Conservation (phyloP, 2,113 vertebrate genomes). For the Bufo gargarizans region DNA sequence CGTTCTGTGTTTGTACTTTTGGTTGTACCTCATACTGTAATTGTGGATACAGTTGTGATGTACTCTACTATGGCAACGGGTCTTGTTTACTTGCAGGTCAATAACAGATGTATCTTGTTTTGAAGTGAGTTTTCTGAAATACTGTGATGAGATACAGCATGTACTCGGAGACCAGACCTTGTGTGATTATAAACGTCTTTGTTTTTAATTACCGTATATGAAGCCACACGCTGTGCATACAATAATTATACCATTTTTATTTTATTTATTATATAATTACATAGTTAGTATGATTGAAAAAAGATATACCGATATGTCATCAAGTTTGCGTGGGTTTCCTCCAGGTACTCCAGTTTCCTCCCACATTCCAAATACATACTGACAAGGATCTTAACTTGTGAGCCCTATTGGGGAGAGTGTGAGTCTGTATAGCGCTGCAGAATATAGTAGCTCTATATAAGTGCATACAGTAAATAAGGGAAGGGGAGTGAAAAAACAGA, state of each 20-base stretch:
- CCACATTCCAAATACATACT: no score
- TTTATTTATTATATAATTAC: not conserved
- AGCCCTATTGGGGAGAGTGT: no score
- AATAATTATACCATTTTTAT: not conserved
- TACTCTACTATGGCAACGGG: not conserved
- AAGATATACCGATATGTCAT: no score
- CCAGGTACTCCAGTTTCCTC: no score
- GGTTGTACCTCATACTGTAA: not conserved
- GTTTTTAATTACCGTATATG: conserved; percentile 10
- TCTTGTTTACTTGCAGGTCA: not conserved
- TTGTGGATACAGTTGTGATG: not conserved
- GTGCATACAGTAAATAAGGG: no score
- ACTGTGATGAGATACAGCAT: not conserved
- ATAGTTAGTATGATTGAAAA: no score
- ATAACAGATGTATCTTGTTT: conserved; percentile 26
- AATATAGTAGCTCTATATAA: no score
- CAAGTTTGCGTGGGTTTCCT: no score
- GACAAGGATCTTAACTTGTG: no score
- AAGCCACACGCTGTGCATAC: not conserved
- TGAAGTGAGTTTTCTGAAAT: not conserved
- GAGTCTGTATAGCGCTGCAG: no score
- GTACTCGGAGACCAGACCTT: not conserved
- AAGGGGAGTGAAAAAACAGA: no score
- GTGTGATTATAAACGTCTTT: conserved; percentile 10
- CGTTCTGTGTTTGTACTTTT: not conserved